Evolutionary conservation across 1,140 invertebrate species (phyloP), one percentile per base, ranked within the genome.

Genomic region (Rhysida immarginata): DNA sequence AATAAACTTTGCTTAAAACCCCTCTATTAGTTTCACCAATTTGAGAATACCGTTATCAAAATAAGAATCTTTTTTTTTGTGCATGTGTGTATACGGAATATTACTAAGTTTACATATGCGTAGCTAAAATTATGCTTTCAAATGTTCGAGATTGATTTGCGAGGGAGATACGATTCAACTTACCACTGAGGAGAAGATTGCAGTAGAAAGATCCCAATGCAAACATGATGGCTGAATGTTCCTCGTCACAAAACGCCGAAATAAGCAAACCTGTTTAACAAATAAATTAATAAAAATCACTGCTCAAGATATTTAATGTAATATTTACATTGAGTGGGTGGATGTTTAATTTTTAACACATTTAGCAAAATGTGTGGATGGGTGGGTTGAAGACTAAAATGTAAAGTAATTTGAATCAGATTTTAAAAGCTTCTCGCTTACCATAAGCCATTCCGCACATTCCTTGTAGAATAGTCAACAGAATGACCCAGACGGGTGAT

Each of bases 371-470:
- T n/a, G n/a, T n/a, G n/a, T n/a, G n/a, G n/a, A n/a, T n/a, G n/a
- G n/a, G n/a, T n/a, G n/a, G n/a, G n/a, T n/a, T n/a, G n/a, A n/a
- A n/a, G n/a, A n/a, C n/a, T n/a, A n/a, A n/a, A n/a, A n/a, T n/a
- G n/a, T n/a, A n/a, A n/a, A n/a, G n/a, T n/a, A n/a, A n/a, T n/a
- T n/a, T n/a, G n/a, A n/a, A n/a, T n/a, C n/a, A n/a, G n/a, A n/a
- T n/a, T n/a, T n/a, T n/a, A n/a, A n/a, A n/a, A n/a, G n/a, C n/a
- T 41, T 11, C 35, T 29, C 0, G 58, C 62, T 65, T 66, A 84
- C 86, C 85, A 64, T 93, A 92, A 58, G 83, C 85, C 92, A 96
- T 96, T 61, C 92, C 93, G 68, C 89, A 91, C 0, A 93, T 67
- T 2, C 89, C 91, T 56, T 75, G 77, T 0, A 83, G 73, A 0